Evolutionary conservation across 2,113 vertebrate species (phyloP), one percentile per base, ranked within the genome.

Genomic region (Recurvirostra avosetta): DNA sequence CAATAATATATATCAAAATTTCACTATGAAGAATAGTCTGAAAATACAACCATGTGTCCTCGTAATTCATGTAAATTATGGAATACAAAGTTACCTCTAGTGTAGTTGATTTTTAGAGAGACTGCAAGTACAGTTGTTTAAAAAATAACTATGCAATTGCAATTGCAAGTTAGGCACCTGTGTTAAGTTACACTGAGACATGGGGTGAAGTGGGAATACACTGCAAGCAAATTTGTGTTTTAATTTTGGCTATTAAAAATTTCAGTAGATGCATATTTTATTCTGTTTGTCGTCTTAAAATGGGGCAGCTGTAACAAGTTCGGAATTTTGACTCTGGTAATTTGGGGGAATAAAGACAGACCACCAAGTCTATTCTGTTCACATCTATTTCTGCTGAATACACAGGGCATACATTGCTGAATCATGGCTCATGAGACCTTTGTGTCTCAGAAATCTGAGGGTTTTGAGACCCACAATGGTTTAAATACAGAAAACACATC

Each of bases 271-370:
- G 15, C 0, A 0, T 55, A 12, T 0, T 58, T 4, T 63, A 38
- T 62, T 90, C 26, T 91, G 0, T 75, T 71, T 67, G 3, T 21
- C 2, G 10, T 30, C 41, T 68, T 92, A 72, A 79, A 74, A 52
- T 32, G 4, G 5, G 30, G 5, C 23, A 68, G 34, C 26, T 77
- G 90, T 72, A 32, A 41, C 12, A 47, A 26, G 7, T 26, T 50
- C 1, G 8, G 17, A 56, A 32, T 81, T 71, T 86, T 56, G 5
- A 62, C 53, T 74, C 5, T 68, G 32, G 4, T 63, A 30, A 14
- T 63, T 15, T 47, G 2, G 0, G 9, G 5, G 15, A 2, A 0
- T 4, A 53, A 62, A 16, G 38, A 36, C 19, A n/a, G 21, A 38
- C 29, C 8, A 19, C 16, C 0, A 34, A 29, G 1, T 23, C 45